Evolutionary conservation across 2,113 vertebrate genomes (phyloP).

Genomic region (Crotalus helleri): DNA sequence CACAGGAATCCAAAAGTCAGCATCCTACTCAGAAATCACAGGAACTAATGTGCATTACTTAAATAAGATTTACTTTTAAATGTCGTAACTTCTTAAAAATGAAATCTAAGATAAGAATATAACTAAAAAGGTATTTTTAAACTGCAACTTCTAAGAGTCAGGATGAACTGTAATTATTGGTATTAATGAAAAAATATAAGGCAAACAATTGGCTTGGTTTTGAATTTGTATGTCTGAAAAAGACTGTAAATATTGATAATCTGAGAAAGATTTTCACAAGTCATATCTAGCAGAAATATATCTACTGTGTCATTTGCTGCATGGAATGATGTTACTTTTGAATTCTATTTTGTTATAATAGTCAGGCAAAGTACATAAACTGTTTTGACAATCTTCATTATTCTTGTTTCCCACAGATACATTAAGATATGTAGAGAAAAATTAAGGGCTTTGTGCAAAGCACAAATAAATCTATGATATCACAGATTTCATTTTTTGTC

Average conservation of each 20-base stretch:
- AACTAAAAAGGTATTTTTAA: background rate
- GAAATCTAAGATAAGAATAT: background rate
- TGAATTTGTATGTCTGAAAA: background rate
- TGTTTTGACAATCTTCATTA: background rate
- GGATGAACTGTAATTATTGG: background rate
- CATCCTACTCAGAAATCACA: background rate
- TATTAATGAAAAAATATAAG: background rate
- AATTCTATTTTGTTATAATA: background rate
- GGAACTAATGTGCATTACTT: background rate
- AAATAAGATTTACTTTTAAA: background rate
- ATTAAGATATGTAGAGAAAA: conserved; percentile 6
- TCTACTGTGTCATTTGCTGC: background rate
- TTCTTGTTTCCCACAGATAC: conserved; percentile 9
- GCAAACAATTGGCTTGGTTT: background rate
- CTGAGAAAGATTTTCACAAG: background rate
- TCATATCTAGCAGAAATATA: background rate
- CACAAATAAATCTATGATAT: background rate
- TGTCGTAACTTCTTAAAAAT: background rate
- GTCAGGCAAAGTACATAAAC: background rate
- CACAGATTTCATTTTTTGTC: no score
- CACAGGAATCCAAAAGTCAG: background rate
- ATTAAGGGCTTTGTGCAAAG: conserved; percentile 26
- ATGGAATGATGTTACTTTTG: background rate
- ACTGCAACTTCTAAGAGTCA: background rate
- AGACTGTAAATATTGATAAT: conserved; percentile 2